These are phyloP conservation scores for Periparus ater DNA, from an alignment of 2,797 vertebrate genomes.

Conservation along the genomic window DNA sequence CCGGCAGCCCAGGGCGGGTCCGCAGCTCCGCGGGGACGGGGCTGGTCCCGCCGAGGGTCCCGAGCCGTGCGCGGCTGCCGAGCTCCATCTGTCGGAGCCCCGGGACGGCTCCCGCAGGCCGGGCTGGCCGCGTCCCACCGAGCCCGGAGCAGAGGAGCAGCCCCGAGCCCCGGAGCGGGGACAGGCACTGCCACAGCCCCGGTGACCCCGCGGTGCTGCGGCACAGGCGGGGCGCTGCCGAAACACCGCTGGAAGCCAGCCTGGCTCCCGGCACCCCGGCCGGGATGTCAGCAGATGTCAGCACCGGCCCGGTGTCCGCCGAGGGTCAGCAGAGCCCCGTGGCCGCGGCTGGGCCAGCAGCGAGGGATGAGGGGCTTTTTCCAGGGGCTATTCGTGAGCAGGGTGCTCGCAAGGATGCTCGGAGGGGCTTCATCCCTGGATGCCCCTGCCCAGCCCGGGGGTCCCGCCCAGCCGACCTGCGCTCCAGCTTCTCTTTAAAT, in stretches of 20 bases:
- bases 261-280: neutral
- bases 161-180: neutral
- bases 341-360: neutral
- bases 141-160: neutral
- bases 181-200: rapidly evolving
- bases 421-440: neutral
- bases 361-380: neutral
- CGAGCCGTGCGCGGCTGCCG: rapidly evolving
- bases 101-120: neutral
- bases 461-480: neutral
- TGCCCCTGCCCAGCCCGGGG: neutral
- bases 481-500: neutral
- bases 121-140: neutral
- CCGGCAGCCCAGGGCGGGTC: neutral
- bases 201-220: neutral
- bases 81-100: neutral
- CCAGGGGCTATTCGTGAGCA: neutral
- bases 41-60: rapidly evolving
- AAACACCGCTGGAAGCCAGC: neutral
- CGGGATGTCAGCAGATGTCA: neutral
- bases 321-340: neutral
- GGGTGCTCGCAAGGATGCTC: neutral
- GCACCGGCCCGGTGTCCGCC: neutral
- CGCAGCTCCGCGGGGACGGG: rapidly evolving
- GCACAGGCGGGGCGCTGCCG: rapidly evolving